Conservation (phyloP, 2,888 invertebrate species). For the Ormyrus labotus region DNA sequence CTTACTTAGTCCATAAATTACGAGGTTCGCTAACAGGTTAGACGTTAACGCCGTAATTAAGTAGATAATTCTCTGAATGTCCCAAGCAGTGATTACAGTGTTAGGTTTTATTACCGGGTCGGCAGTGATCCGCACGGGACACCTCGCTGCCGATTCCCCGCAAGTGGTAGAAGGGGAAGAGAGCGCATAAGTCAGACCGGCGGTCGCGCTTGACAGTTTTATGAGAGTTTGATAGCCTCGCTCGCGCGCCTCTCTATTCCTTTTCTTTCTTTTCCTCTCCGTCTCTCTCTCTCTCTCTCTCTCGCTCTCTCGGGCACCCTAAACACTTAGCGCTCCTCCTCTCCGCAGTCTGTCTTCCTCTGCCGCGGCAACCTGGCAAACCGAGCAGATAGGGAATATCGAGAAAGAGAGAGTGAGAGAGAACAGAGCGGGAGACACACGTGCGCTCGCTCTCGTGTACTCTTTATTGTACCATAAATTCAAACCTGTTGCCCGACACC, state of each 20-base stretch:
- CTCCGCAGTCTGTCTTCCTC: slow-evolving; percentile 8
- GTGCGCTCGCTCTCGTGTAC: slow-evolving; percentile 69
- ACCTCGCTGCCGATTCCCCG: slow-evolving; percentile 20
- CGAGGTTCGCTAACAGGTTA: too few relatives aligned
- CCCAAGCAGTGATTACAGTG: too few relatives aligned
- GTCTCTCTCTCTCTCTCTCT: slow-evolving; percentile 57
- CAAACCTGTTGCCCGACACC: slow-evolving; percentile 72
- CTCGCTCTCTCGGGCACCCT: slow-evolving; percentile 24
- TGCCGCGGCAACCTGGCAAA: background rate
- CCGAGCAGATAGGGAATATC: background rate
- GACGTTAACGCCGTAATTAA: too few relatives aligned
- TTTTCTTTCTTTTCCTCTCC: slow-evolving; percentile 57
- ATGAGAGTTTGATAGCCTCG: slow-evolving; percentile 76
- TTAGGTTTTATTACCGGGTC: background rate
- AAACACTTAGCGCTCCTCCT: slow-evolving; percentile 22
- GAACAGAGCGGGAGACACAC: slow-evolving; percentile 64
- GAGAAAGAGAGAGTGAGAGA: slow-evolving; percentile 58
- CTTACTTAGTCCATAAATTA: too few relatives aligned
- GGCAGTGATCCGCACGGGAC: background rate
- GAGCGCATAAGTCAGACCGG: slow-evolving; percentile 73
- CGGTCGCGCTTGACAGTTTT: slow-evolving; percentile 75
- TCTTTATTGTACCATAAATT: slow-evolving; percentile 76
- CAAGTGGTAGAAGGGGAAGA: slow-evolving; percentile 58
- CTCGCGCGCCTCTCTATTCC: slow-evolving; percentile 46
- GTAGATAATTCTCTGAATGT: too few relatives aligned